These are phyloP conservation scores for Gymnocypris eckloni DNA, from an alignment of 2,797 vertebrate genomes.

Conservation along the genomic window DNA sequence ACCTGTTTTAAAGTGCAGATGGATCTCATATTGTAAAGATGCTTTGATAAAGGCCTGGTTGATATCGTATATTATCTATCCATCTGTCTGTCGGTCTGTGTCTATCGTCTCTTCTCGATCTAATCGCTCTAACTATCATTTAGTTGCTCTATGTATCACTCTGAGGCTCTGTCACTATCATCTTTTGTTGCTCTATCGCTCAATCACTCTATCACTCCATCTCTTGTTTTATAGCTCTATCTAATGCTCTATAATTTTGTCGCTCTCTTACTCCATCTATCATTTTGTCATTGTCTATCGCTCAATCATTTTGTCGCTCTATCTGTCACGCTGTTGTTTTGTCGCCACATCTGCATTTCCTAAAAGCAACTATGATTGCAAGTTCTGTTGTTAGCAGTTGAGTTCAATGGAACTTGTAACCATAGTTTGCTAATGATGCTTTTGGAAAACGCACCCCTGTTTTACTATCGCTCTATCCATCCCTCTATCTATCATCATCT, in stretches of 20 bases:
- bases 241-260: background rate
- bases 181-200: background rate
- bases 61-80: background rate
- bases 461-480: no score
- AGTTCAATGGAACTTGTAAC: no score
- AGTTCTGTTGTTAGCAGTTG: no score
- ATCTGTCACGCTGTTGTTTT: background rate
- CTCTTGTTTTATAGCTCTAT: background rate
- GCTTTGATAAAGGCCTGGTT: conserved; percentile 16
- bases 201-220: background rate
- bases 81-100: no score
- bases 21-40: conserved; percentile 10
- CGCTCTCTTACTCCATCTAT: no score
- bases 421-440: no score
- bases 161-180: no score
- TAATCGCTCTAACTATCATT: background rate
- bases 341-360: no score
- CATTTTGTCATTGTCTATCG: background rate
- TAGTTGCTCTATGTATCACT: background rate
- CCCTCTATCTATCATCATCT: background rate
- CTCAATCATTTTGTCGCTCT: no score
- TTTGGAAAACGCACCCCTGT: no score
- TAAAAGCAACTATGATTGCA: no score
- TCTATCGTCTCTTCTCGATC: no score
- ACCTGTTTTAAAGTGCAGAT: background rate